Percentiles rank a stretch among this genome's conserved stretches.
phyloP scores from a whole-genome alignment of 23 tunicate genomes.

The Pegea sp. region DNA sequence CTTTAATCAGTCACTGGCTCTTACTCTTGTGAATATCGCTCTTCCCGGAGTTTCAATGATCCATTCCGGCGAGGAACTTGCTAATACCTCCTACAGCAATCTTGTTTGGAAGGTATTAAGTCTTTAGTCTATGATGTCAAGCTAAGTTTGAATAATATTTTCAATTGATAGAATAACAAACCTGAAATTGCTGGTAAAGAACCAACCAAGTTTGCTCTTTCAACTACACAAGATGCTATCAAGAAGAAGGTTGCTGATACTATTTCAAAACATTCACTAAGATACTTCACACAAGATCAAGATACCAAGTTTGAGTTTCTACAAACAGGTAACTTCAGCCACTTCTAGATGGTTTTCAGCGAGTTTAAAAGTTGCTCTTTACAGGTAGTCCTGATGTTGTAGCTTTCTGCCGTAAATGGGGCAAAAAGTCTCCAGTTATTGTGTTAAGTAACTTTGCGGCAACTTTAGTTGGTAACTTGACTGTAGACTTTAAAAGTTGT shows the following conservation, averaged over 20 bases:
- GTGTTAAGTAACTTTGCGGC: background rate
- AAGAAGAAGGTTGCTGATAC: background rate
- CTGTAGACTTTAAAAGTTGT: too few species aligned
- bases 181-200: too few species aligned
- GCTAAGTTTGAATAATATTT: too few species aligned
- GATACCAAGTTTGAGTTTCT: background rate
- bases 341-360: too few species aligned
- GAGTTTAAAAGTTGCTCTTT: too few species aligned
- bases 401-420: background rate
- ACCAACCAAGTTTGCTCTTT: background rate
- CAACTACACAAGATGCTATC: background rate
- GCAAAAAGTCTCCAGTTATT: background rate
- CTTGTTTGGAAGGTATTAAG: background rate
- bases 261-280: background rate
- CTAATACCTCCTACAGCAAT: background rate
- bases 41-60: slow-evolving; percentile 31
- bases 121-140: too few species aligned
- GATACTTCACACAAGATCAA: background rate
- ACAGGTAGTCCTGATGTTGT: too few species aligned
- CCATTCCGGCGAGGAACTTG: slow-evolving; percentile 23
- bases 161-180: too few species aligned
- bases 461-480: too few species aligned
- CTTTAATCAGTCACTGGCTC: slow-evolving; percentile 7
- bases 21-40: slow-evolving; percentile 11
- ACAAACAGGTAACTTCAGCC: too few species aligned